These are phyloP conservation scores for Hylia prasina DNA, from an alignment of 2,113 vertebrate species.

Conservation along the genomic window DNA sequence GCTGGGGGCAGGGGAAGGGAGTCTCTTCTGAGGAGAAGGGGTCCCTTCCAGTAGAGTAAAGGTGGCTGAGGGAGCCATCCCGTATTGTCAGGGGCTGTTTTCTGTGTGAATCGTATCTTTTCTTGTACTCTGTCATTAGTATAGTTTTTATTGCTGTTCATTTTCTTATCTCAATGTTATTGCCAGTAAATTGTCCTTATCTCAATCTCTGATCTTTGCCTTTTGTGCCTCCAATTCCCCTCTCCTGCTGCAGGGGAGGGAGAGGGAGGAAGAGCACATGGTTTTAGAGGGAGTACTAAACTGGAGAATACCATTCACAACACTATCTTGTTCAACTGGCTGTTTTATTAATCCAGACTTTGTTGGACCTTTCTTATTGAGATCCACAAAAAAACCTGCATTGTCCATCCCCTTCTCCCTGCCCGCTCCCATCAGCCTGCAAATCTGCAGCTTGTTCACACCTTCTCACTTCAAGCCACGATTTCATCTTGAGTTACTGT, in stretches of 20 bases:
- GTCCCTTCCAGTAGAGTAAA: neutral
- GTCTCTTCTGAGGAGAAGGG: neutral
- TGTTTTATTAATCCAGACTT: neutral
- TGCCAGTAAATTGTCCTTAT: neutral
- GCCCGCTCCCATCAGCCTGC: neutral
- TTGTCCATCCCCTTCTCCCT: neutral
- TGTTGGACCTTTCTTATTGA: neutral
- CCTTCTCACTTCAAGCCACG: neutral
- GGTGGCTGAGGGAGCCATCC: neutral
- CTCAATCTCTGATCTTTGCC: neutral
- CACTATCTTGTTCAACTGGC: neutral
- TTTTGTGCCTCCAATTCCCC: neutral
- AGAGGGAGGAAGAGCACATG: too few relatives aligned
- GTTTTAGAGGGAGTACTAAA: neutral
- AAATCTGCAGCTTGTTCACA: constrained; percentile 18
- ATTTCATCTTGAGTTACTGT: constrained; percentile 1
- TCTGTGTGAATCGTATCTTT: neutral
- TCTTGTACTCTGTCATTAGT: neutral
- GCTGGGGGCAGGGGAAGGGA: rapidly evolving
- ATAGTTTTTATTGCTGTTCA: rapidly evolving
- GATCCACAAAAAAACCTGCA: neutral
- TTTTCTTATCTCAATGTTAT: neutral
- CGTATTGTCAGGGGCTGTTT: neutral
- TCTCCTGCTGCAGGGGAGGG: neutral
- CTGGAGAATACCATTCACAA: neutral